phyloP scores from a whole-genome alignment of 2,888 invertebrate genomes.

The Caenorhabditis zanzibari region DNA sequence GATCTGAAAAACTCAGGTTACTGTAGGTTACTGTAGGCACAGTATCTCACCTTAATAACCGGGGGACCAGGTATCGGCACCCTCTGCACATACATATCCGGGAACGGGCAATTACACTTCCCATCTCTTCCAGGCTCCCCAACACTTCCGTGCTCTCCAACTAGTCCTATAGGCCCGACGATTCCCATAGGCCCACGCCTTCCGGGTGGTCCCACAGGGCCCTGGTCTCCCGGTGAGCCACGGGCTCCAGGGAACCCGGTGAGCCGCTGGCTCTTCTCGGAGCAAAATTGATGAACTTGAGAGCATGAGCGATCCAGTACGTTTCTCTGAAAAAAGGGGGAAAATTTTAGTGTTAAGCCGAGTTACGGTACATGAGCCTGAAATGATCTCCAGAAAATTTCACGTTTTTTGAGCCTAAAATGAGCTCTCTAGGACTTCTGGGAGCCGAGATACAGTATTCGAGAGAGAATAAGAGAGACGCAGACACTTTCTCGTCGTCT shows the following conservation, averaged over 20 bases:
- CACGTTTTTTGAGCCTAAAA: too few relatives aligned
- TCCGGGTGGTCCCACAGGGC: conserved; percentile 78
- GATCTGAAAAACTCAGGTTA: conserved; percentile 70
- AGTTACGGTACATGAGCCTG: too few relatives aligned
- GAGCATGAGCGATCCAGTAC: conserved; percentile 81
- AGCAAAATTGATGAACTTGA: conserved; percentile 81
- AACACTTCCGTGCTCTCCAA: conserved; percentile 78
- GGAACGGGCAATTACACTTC: conserved; percentile 81
- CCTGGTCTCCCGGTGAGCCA: conserved; percentile 67
- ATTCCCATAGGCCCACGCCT: conserved; percentile 75
- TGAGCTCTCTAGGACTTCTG: too few relatives aligned
- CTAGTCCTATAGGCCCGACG: conserved; percentile 75
- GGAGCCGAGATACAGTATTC: too few relatives aligned
- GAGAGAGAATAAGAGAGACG: too few relatives aligned
- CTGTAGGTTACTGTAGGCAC: too few relatives aligned
- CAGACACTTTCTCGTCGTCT: too few relatives aligned
- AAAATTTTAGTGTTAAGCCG: too few relatives aligned
- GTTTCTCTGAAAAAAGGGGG: conserved; percentile 66
- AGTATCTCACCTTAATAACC: conserved; percentile 75
- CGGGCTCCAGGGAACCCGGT: conserved; percentile 77
- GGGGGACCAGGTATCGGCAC: conserved; percentile 82
- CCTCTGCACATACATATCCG: conserved; percentile 81
- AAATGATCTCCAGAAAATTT: too few relatives aligned
- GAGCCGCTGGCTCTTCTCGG: conserved; percentile 78
- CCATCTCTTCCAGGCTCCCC: conserved; percentile 78